Evolutionary conservation across 2,797 vertebrate species (phyloP), one percentile per base, ranked within the genome.

Genomic region (Mastacembelus armatus): DNA sequence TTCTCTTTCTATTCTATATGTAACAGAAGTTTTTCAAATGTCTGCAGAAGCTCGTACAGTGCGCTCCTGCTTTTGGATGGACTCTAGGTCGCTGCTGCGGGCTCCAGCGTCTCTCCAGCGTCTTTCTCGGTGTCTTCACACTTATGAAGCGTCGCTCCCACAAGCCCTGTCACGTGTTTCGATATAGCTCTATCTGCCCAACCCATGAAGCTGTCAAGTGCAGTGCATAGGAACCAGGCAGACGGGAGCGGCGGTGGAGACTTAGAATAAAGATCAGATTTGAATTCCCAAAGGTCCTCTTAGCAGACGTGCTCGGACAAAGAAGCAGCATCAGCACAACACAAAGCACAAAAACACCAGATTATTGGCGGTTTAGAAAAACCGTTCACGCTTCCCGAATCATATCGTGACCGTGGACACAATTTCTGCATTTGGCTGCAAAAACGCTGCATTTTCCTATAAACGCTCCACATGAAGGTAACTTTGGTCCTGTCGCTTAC

Each of bases 81-180:
- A 64, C 81, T 55, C 18, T 66, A n/a, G n/a, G 49, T 74, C 68
- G 58, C 44, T 47, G 54, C 39, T 19, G 33, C 43, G 33, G n/a
- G 59, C 83, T 70, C 69, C 78, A 68, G 74, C 65, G 73, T 62
- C 78, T 87, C 87, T 83, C 70, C 84, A 48, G 60, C 80, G 71
- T 57, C 3, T 42, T 21, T 56, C 84, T 79, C 71, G 44, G 56
- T 58, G 78, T 79, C 76, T 83, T 85, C 90, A 86, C 85, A 89
- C 88, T 94, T 94, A 93, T 92, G 90, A 92, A 88, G 89, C 86
- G 66, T 83, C 83, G 83, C 78, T 83, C 72, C 85, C 83, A 73
- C 83, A 66, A 86, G 73, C 76, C 47, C 40, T 2, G 82, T 94
- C 90, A 94, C 93, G 92, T 93, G 93, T 60, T 73, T 61, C 67